A percentile compares a stretch with the other conserved stretches of the same genome.
phyloP scores from a whole-genome alignment of 2,113 vertebrate genomes.

The Leptosomus discolor region DNA sequence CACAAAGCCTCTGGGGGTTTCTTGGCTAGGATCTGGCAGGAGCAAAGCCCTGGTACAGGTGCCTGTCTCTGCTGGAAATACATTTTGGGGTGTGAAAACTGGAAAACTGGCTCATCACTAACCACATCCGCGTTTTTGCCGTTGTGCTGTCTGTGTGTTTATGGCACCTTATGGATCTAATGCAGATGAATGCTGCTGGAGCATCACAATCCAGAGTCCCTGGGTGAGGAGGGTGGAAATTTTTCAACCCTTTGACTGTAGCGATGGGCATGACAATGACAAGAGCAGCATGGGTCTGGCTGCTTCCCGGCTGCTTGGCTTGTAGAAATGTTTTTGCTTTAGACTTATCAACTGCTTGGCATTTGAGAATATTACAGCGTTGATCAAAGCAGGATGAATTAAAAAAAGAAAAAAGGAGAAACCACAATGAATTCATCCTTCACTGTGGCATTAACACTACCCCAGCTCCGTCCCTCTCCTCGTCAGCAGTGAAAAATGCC shows the following conservation, averaged over 20 bases:
- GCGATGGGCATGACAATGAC: not conserved
- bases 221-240: accelerated
- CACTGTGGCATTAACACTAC: not conserved
- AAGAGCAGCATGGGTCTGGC: not conserved
- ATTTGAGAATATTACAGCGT: not conserved
- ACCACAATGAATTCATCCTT: conserved; percentile 32
- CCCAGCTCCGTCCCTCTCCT: not conserved
- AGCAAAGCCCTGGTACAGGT: not conserved
- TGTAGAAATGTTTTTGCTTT: not conserved
- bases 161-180: not conserved
- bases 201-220: not conserved
- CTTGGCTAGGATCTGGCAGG: not conserved
- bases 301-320: not conserved
- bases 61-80: not conserved
- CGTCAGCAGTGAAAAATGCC: conserved; percentile 15
- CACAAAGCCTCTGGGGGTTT: not conserved
- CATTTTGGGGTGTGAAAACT: not conserved
- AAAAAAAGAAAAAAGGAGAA: not conserved
- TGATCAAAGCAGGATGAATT: not conserved
- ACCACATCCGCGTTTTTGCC: not conserved
- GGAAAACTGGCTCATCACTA: not conserved
- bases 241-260: not conserved
- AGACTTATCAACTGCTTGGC: not conserved
- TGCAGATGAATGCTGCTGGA: accelerated
- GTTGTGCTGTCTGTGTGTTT: no score